Conservation (phyloP, 2,113 vertebrate species). For the Elachura formosa region DNA sequence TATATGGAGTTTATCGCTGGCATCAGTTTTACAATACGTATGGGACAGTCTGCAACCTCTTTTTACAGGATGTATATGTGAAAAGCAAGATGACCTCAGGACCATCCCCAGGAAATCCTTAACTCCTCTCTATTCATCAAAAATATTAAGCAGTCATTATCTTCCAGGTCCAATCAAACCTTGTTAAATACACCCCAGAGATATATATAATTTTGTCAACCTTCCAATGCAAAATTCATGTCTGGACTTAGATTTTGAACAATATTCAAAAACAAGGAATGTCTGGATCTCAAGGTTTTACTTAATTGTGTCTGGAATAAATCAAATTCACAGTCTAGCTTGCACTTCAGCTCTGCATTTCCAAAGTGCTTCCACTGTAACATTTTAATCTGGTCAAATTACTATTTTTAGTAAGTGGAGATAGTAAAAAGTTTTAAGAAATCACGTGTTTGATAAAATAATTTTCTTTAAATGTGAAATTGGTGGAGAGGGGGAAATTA, state of each 20-base stretch:
- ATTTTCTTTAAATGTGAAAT: neutral
- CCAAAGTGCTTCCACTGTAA: neutral
- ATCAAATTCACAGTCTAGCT: neutral
- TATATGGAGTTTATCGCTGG: neutral
- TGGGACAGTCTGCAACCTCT: neutral
- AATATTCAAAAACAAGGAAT: neutral
- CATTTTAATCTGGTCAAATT: neutral
- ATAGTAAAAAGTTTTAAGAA: neutral
- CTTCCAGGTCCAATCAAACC: neutral
- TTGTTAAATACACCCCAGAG: neutral
- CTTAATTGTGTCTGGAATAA: constrained; percentile 11
- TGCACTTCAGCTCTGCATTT: neutral
- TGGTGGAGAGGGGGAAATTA: neutral
- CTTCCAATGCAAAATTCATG: neutral
- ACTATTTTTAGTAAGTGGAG: neutral
- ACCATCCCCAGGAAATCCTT: neutral
- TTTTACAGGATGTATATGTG: neutral
- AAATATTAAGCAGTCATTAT: neutral
- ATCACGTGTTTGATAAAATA: neutral
- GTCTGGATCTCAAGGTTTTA: neutral
- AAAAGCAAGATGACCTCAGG: neutral
- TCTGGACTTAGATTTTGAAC: neutral
- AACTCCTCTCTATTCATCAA: neutral
- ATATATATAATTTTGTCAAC: neutral
- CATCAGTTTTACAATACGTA: neutral